Evolutionary conservation across 2,888 invertebrate genomes (phyloP), one percentile per base, ranked within the genome.

Genomic region (Lasioglossum vierecki): DNA sequence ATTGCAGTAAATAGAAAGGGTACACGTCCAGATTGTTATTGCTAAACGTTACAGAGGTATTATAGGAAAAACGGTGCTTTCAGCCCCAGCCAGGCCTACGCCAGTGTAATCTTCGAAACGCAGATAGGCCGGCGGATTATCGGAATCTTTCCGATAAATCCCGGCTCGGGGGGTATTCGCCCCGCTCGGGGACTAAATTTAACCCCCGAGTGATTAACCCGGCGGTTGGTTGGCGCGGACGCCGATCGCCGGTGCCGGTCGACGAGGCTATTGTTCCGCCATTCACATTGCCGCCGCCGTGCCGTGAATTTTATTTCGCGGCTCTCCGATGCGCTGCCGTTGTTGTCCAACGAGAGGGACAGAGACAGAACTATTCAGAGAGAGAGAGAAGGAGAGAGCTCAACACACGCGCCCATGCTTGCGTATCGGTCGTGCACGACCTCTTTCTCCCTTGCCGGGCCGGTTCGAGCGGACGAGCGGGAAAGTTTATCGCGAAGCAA

Each of bases 401-500:
- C n/a, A 57, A 53, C 57, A 60, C 68, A 72, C 79, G 76, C 71
- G 39, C 41, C 73, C 80, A 76, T 66, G 79, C 79, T 76, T 73
- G 84, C 81, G 82, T 89, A 85, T 89, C 85, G 87, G 84, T 83
- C 89, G 81, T 82, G 75, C 79, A 60, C 77, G 82, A 66, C 84
- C 81, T 89, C 75, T 88, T 82, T 81, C 86, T 81, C 84, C 83
- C 88, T 70, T 79, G 78, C 72, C 73, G 88, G 76, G 88, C 76
- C 83, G 80, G 83, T 73, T 82, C 79, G 80, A 90, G 87, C 87
- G 90, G 87, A 89, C 89, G 88, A 86, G 85, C 91, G 85, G 89
- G 91, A 92, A 91, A 91, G 89, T 91, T 92, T 92, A 92, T 92
- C 91, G 90, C 88, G 89, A 91, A 90, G 89, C 92, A 93, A 90